A percentile compares a stretch with the other conserved stretches of the same genome.
phyloP scores from a whole-genome alignment of 2,797 vertebrate genomes.

The Platyrinchus mystaceus region DNA sequence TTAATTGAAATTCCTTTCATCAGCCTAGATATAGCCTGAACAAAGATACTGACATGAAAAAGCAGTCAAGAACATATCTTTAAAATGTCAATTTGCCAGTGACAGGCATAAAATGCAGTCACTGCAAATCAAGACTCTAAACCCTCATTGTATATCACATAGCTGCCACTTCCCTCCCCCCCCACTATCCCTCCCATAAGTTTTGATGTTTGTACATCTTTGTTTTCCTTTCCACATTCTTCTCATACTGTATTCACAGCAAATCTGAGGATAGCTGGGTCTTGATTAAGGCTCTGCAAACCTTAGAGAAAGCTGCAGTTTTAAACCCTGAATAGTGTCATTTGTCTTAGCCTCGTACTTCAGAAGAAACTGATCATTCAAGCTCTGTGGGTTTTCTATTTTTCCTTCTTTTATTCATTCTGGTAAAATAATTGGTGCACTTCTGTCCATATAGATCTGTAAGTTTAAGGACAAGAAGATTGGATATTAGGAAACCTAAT shows the following conservation, averaged over 20 bases:
- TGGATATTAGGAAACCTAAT: neutral
- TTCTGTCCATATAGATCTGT: neutral
- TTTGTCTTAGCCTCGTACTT: constrained; percentile 18
- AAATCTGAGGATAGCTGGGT: constrained; percentile 11
- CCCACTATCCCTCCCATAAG: neutral
- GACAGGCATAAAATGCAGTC: constrained; percentile 61
- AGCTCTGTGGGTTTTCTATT: neutral
- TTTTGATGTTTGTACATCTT: constrained; percentile 37
- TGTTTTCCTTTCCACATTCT: constrained; percentile 47
- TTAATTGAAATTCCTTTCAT: constrained; percentile 73
- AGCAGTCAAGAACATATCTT: constrained; percentile 61
- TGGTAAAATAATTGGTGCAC: neutral
- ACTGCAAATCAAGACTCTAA: constrained; percentile 39
- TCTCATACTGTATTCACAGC: constrained; percentile 40
- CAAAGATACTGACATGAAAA: constrained; percentile 64
- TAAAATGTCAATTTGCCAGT: constrained; percentile 58
- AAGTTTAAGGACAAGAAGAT: neutral
- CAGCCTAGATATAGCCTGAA: constrained; percentile 61
- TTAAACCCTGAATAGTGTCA: constrained; percentile 1
- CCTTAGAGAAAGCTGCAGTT: constrained; percentile 10
- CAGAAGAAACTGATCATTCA: constrained; percentile 4
- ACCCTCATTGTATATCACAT: constrained; percentile 4
- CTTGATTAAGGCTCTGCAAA: constrained; percentile 43
- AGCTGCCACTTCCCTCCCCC: neutral
- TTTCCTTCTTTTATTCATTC: neutral